Base-by-base conservation (phyloP, 2,113 vertebrate genomes). In the Dissostichus mawsoni region DNA sequence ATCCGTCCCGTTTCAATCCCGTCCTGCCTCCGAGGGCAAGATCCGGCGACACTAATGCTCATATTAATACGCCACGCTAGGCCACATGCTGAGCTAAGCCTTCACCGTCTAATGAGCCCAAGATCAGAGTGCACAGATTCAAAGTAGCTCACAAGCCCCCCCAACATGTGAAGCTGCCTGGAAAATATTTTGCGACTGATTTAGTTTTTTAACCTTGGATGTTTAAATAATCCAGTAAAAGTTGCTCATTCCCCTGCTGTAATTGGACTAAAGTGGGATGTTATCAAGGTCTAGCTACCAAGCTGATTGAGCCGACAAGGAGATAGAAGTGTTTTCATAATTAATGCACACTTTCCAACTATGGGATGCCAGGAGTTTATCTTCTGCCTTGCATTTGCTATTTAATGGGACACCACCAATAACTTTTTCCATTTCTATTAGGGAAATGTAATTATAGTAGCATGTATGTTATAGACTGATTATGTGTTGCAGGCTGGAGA, bases 1-100 rank as follows among this genome's bases (percentile, higher is more conserved):
- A 69, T 79, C 57, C 4, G 11, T 41, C 36, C 36, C 36, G 36
- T 41, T 41, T 41, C 36, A 41, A 41, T 41, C 36, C 36, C 36
- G 36, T 36, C 64, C 85, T 73, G 52, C 78, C 78, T 72, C 33
- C 13, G 76, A 78, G 65, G 77, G 76, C 80, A 74, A 25, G 71
- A 68, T 70, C 52, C 63, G 62, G 76, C 73, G 56, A 45, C 84
- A 62, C 56, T 75, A 72, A 83, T 72, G 83, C 84, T 68, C 59
- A 50, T 70, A 80, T 90, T 88, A 79, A 80, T 87, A 61, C 51
- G 1, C 20, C 66, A 48, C 11, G 10, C 69, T 4, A 58, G 73
- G 64, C 89, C 85, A 20, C 90, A 80, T 48, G 81, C 90, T 85
- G 88, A 16, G 88, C 81, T 89, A 79, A 92, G 83, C 86, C 78